Evolutionary conservation across 2,113 vertebrate genomes (phyloP), one percentile per base, ranked within the genome.

Genomic region (Corythoichthys intestinalis): DNA sequence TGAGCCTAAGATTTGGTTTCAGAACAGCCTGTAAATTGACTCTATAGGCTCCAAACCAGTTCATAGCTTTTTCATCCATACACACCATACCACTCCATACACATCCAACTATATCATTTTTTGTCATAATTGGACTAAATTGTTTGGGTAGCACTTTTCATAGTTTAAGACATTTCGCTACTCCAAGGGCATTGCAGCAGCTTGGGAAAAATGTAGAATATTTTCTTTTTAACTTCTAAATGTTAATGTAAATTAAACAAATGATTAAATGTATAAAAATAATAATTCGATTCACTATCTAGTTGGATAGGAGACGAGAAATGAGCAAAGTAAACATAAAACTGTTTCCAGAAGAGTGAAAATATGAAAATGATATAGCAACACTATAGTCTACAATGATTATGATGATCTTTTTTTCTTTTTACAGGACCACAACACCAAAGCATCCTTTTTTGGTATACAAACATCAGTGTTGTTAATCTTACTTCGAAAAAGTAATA

Each of bases 21-120:
- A 9, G 53, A 56, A 56, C 3, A 56, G 28, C 53, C 53, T 10
- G 10, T 56, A 56, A 10, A 28, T 28, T 56, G 20, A 28, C 20
- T 8, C 2, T 54, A 28, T 59, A 67, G 67, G 76, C 79, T 79
- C 53, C 6, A 14, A 41, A 79, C 53, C 28, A 14, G 50, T 69
- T 71, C 54, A 54, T 73, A 71, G 82, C 86, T 75, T 81, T 76
- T 80, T 49, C 20, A 28, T 28, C 20, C 20, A 28, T 28, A 74
- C 48, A 44, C 64, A 61, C 17, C 20, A 28, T 28, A 28, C 20
- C 20, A 28, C 20, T 28, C 20, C 20, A 28, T 52, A 14, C 6
- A 52, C 15, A 52, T 17, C 15, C 6, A 13, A 50, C 1, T 53
- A 4, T 53, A n/a, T 20, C n/a, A n/a, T 20, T 6, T 20, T n/a